Percentiles rank a stretch among this genome's conserved stretches.
Conservation (phyloP, 2,113 vertebrate genomes). For the Nyctereutes procyonoides region DNA sequence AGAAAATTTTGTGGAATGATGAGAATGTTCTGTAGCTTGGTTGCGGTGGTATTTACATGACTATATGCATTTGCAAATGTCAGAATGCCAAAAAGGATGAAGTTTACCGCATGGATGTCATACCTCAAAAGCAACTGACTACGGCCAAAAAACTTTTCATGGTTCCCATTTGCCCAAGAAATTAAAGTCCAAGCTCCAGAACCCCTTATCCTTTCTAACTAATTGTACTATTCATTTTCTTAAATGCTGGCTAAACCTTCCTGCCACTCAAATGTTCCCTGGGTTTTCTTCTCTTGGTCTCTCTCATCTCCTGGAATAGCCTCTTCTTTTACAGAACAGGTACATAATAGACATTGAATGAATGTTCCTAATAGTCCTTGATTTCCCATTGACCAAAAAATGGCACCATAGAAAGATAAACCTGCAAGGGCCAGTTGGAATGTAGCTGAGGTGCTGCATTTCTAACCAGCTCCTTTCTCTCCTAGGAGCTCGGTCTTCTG, state of each 20-base stretch:
- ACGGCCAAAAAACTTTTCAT: not conserved
- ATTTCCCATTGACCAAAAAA: not conserved
- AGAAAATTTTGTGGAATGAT: not conserved
- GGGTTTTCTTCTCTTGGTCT: not conserved
- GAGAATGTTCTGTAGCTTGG: not conserved
- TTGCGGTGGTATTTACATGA: not conserved
- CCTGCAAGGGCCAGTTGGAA: not conserved
- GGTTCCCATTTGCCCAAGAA: not conserved
- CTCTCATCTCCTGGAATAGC: not conserved
- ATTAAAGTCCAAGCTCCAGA: not conserved
- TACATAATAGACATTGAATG: not conserved
- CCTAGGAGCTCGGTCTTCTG: not conserved
- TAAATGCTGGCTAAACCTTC: not conserved
- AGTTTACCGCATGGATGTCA: not conserved
- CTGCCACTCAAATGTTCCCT: not conserved
- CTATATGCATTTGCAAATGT: not conserved
- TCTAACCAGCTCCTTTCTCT: not conserved
- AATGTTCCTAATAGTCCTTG: not conserved
- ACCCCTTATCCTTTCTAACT: not conserved
- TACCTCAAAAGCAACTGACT: not conserved
- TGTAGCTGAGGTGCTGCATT: not conserved
- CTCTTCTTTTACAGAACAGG: constrained; percentile 22
- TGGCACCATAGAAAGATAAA: not conserved
- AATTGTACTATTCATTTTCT: not conserved
- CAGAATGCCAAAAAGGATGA: not conserved